Percentiles rank a stretch among this genome's conserved stretches.
Conservation (phyloP, 2,113 vertebrate genomes). For the Herpetotheres cachinnans region DNA sequence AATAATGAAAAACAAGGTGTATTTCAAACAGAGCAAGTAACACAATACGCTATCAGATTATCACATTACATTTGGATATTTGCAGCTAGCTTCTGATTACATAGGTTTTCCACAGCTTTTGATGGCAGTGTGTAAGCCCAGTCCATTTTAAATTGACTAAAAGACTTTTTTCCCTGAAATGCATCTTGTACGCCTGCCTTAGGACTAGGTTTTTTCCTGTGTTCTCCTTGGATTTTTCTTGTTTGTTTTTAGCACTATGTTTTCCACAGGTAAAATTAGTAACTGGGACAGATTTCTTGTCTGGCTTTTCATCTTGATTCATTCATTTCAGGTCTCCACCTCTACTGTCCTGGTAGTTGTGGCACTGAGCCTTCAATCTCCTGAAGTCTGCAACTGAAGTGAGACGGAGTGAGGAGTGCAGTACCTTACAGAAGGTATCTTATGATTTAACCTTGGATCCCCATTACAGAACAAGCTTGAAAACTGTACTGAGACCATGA, state of each 20-base stretch:
- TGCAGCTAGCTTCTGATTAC: background rate
- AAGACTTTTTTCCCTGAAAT: background rate
- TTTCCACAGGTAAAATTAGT: background rate
- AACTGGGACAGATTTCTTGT: background rate
- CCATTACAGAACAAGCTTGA: background rate
- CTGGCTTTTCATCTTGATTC: background rate
- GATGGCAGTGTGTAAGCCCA: background rate
- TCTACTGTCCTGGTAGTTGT: background rate
- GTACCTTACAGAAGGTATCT: background rate
- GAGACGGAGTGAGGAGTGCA: background rate
- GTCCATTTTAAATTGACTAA: background rate
- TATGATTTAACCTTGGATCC: background rate
- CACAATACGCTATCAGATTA: background rate
- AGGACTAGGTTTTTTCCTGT: fast-evolving
- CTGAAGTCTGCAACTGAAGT: background rate
- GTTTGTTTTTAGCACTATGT: background rate
- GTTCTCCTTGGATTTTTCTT: background rate
- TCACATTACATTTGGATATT: background rate
- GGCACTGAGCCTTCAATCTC: background rate
- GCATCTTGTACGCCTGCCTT: background rate
- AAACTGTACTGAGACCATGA: background rate
- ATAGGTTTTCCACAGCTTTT: background rate
- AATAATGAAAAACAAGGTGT: background rate
- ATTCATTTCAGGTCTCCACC: background rate
- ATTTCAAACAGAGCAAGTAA: background rate